These are phyloP conservation scores for rabbit (Oryctolagus cuniculus) DNA, from an alignment of 2,113 vertebrate genomes.

Conservation along the genomic window DNA sequence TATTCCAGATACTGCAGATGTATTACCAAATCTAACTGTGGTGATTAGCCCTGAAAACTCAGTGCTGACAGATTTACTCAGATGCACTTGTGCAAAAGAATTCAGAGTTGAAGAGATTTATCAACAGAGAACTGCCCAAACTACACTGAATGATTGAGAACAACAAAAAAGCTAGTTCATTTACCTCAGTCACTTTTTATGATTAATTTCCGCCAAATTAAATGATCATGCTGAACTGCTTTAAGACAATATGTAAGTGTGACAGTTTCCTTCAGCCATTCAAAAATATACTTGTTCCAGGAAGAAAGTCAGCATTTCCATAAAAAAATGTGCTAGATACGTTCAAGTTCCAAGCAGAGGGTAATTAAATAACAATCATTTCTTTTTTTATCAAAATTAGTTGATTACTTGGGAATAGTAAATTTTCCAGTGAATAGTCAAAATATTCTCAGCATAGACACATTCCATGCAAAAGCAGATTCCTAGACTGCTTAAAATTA, in stretches of 20 bases:
- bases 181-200: conserved; percentile 60
- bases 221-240: conserved; percentile 61
- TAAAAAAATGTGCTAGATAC: neutral
- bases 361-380: conserved; percentile 71
- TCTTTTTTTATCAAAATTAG: conserved; percentile 66
- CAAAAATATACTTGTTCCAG: neutral
- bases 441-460: conserved; percentile 36
- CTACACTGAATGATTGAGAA: conserved; percentile 64
- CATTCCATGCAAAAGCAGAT: neutral
- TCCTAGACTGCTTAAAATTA: conserved; percentile 69
- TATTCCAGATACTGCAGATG: neutral
- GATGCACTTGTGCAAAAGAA: conserved; percentile 19
- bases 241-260: conserved; percentile 41
- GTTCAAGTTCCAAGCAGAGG: conserved; percentile 11
- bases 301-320: neutral
- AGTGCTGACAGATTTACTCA: conserved; percentile 44
- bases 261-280: neutral
- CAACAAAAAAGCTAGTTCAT: conserved; percentile 70
- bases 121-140: conserved; percentile 65
- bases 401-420: conserved; percentile 57
- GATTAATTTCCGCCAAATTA: conserved; percentile 59
- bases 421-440: conserved; percentile 56
- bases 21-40: neutral
- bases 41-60: conserved; percentile 63
- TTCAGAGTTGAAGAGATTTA: conserved; percentile 65